A percentile compares a stretch with the other conserved stretches of the same genome.
Evolutionary conservation across 2,888 invertebrate species (phyloP).

Genomic region (Mythimna loreyi): DNA sequence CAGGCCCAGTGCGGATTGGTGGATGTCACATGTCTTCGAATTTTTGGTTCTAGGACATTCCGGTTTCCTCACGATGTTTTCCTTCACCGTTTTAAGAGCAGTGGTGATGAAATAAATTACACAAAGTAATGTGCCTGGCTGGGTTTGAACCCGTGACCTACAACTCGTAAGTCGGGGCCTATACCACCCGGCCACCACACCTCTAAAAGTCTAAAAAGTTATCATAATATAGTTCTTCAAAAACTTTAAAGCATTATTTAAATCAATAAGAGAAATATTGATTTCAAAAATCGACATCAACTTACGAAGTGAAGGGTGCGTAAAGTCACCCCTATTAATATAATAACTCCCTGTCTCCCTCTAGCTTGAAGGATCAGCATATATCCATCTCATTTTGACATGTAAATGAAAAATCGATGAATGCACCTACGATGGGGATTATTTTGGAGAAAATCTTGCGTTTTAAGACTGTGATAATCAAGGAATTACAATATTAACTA

Average conservation of each 20-base stretch:
- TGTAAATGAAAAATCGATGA: slow-evolving; percentile 84
- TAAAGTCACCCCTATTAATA: slow-evolving; percentile 79
- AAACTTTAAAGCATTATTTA: slow-evolving; percentile 23
- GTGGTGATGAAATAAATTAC: too few relatives aligned
- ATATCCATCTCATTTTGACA: slow-evolving; percentile 71
- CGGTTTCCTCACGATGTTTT: too few relatives aligned
- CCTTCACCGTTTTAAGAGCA: too few relatives aligned
- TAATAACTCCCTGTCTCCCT: slow-evolving; percentile 68
- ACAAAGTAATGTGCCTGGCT: too few relatives aligned
- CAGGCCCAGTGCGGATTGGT: too few relatives aligned
- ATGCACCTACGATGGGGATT: slow-evolving; percentile 38
- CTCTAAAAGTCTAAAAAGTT: too few relatives aligned
- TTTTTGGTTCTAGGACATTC: too few relatives aligned
- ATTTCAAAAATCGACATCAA: slow-evolving; percentile 62
- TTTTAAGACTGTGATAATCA: background rate
- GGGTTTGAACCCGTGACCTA: too few relatives aligned
- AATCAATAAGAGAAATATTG: slow-evolving; percentile 51
- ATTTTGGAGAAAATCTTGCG: slow-evolving; percentile 24
- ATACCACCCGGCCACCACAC: too few relatives aligned
- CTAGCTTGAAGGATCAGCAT: slow-evolving; percentile 50
- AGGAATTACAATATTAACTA: too few relatives aligned
- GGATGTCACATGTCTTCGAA: too few relatives aligned
- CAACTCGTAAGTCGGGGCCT: too few relatives aligned
- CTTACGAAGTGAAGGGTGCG: slow-evolving; percentile 65
- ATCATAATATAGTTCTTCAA: background rate